Conservation (phyloP, 2,888 invertebrate genomes). For the Vannuccia rotundouncinata region DNA sequence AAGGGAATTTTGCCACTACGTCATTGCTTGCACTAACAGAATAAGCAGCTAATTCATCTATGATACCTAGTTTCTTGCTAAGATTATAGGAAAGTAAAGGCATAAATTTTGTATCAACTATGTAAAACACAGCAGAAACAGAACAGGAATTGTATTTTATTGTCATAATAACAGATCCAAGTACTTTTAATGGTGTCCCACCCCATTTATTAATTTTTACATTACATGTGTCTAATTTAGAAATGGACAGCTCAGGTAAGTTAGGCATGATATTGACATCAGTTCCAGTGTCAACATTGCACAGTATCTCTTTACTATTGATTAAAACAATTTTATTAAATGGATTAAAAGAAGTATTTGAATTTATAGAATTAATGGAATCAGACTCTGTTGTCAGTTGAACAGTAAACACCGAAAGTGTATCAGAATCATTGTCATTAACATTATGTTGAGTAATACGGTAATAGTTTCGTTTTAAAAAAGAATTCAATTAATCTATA, state of each 20-base stretch:
- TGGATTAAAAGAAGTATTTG: neutral
- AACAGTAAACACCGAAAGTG: neutral
- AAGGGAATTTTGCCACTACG: slow-evolving; percentile 8
- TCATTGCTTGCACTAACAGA: slow-evolving; percentile 10
- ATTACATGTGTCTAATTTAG: neutral
- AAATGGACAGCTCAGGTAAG: neutral
- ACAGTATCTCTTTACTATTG: neutral
- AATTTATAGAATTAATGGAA: slow-evolving; percentile 6
- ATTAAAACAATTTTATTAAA: slow-evolving; percentile 6
- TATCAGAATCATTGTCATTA: slow-evolving; percentile 1
- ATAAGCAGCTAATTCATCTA: slow-evolving; percentile 20
- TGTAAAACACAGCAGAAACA: slow-evolving; percentile 8
- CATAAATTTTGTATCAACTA: slow-evolving; percentile 18
- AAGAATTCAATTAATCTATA: too few species aligned
- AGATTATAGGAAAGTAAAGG: slow-evolving; percentile 10
- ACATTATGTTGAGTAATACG: slow-evolving; percentile 18
- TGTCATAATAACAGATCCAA: neutral
- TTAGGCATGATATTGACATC: slow-evolving; percentile 29
- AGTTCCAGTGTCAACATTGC: slow-evolving; percentile 5
- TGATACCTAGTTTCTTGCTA: slow-evolving; percentile 19
- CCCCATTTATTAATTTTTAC: slow-evolving; percentile 15
- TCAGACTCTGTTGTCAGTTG: neutral
- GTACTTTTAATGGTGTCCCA: slow-evolving; percentile 19
- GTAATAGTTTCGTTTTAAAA: too few species aligned
- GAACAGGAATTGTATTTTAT: neutral